Evolutionary conservation across 2,888 invertebrate genomes (phyloP), one percentile per base, ranked within the genome.

Genomic region (Lycaena phlaeas): DNA sequence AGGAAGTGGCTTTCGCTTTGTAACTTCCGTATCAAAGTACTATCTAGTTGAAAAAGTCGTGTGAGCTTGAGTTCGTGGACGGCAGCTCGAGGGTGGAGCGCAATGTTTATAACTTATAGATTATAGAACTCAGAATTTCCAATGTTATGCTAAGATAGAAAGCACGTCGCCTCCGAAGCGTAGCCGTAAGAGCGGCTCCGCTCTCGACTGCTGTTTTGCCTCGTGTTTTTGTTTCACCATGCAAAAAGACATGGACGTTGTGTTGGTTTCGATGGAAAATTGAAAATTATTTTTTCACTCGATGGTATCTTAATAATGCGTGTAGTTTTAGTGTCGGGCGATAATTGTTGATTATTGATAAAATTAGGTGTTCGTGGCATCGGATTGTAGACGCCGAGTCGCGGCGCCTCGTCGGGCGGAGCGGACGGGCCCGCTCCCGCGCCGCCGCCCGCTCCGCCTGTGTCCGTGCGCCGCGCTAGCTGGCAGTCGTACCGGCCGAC

Each of bases 311-410:
- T 68, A 64, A 64, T 65, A 71, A 73, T 68, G 75, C 74, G 75
- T 71, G 78, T 81, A 79, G 77, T 72, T 70, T 75, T 81, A 81
- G 78, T 70, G 73, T 66, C 67, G 78, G 74, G 74, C 77, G 79
- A 72, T 76, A 75, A 79, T 84, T 84, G 84, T 84, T 84, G 84
- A 84, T 84, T 82, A 82, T 82, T 84, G 84, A 78, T 75, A 77
- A 79, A 75, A 74, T 76, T 81, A 81, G 76, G 70, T 74, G 76
- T 81, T 78, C 67, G 71, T 71, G 78, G 72, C 74, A 73, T 74
- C 71, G 72, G 76, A 68, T 61, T 50, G 78, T 75, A 75, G 74
- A 61, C 51, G 41, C 39, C 44, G 47, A 40, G 53, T 41, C 10
- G 14, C 15, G 38, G 12, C 11, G 7, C n/a, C 9, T 31, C 27